These are phyloP conservation scores for Drosophila nr. perissopoda DNA, from an alignment of 2,888 invertebrate genomes.

Conservation along the genomic window DNA sequence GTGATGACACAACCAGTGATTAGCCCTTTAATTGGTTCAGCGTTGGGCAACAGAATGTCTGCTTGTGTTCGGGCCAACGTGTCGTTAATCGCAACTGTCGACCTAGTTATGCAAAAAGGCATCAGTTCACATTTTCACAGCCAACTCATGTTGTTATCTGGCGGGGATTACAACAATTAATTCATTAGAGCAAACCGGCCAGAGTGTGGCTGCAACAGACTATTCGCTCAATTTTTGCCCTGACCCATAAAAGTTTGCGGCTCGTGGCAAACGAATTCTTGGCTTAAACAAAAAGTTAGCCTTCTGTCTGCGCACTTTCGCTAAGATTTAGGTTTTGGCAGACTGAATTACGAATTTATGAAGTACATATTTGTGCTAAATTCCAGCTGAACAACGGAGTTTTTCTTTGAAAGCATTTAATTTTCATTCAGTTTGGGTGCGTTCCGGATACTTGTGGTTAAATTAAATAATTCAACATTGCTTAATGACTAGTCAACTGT, in stretches of 20 bases:
- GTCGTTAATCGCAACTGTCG: constrained; percentile 57
- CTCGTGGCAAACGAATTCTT: constrained; percentile 32
- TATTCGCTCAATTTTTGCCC: constrained; percentile 20
- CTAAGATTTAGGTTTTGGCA: constrained; percentile 24
- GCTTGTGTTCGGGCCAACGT: constrained; percentile 13
- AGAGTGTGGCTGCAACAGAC: not conserved
- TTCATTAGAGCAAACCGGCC: constrained; percentile 55
- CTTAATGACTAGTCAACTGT: not conserved
- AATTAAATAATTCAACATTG: not conserved
- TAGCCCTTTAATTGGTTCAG: constrained; percentile 5
- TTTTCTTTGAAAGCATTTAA: not conserved
- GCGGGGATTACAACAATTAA: constrained; percentile 67
- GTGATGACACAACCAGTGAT: constrained; percentile 26
- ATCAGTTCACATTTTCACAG: constrained; percentile 41
- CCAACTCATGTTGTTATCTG: constrained; percentile 66
- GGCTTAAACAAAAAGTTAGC: constrained; percentile 39
- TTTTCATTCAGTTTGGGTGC: not conserved
- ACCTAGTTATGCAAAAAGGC: constrained; percentile 41
- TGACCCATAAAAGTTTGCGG: constrained; percentile 50
- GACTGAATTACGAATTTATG: constrained; percentile 6
- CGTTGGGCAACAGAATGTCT: not conserved
- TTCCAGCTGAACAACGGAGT: not conserved
- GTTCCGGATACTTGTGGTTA: not conserved
- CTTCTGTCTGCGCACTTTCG: constrained; percentile 39
- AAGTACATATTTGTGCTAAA: not conserved